Evolutionary conservation across 2,113 vertebrate species (phyloP).

Genomic region (Sorex fumeus): DNA sequence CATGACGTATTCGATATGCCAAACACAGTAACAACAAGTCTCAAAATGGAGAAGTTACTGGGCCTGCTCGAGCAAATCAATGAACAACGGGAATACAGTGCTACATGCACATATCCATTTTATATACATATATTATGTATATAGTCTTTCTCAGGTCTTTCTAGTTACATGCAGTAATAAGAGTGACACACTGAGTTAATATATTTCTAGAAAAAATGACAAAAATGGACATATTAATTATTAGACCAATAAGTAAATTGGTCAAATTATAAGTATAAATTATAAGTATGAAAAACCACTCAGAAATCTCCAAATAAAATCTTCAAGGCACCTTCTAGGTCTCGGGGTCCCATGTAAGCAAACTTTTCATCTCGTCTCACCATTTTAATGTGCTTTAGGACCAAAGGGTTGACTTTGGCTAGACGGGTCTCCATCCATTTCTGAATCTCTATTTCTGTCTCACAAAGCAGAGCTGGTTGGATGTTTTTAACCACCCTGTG

Average conservation of each 20-base stretch:
- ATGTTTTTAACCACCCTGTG: neutral
- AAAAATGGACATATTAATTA: conserved; percentile 57
- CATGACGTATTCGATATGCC: no score
- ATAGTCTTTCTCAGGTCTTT: neutral
- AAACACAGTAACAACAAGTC: no score
- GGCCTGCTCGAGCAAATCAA: no score
- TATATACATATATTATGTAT: neutral
- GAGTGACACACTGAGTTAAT: conserved; percentile 13
- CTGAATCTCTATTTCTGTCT: neutral
- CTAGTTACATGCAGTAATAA: neutral
- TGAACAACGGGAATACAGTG: no score
- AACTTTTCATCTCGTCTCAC: neutral
- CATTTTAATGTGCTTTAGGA: neutral
- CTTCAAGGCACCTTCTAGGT: neutral
- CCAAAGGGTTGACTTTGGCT: neutral
- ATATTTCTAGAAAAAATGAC: conserved; percentile 59
- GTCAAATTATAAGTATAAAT: no score
- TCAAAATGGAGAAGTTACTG: no score
- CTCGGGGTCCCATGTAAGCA: neutral
- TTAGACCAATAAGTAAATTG: no score
- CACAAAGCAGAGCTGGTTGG: neutral
- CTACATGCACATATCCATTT: neutral
- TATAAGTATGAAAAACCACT: neutral
- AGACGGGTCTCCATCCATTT: neutral
- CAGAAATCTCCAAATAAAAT: conserved; percentile 11